Conservation (phyloP, 2,888 invertebrate genomes). For the Endomychus coccineus region DNA sequence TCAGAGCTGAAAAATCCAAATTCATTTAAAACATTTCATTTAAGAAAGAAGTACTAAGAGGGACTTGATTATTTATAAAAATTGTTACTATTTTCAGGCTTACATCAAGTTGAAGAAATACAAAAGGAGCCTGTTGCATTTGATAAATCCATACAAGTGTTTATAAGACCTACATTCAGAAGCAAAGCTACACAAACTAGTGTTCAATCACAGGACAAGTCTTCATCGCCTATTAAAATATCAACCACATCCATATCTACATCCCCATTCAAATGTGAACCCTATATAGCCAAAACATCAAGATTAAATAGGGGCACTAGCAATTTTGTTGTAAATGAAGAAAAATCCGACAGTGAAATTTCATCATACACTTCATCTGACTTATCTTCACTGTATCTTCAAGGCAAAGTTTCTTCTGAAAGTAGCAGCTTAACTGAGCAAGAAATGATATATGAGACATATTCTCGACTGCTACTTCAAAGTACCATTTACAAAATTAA, state of each 20-base stretch:
- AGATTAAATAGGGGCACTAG: constrained; percentile 8
- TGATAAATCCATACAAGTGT: constrained; percentile 13
- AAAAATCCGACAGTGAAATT: constrained; percentile 18
- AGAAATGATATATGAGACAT: constrained; percentile 14
- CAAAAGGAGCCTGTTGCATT: too few species aligned
- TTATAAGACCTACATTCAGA: constrained; percentile 12
- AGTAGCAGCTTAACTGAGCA: constrained; percentile 10
- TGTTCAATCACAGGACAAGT: constrained; percentile 6
- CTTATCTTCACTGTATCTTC: constrained; percentile 3
- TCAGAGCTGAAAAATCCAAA: too few species aligned
- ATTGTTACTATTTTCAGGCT: too few species aligned
- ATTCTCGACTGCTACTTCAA: constrained; percentile 12
- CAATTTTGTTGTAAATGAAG: constrained; percentile 13
- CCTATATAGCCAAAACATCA: constrained; percentile 7
- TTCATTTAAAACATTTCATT: too few species aligned
- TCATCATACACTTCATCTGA: constrained; percentile 10
- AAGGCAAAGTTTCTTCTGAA: constrained; percentile 11
- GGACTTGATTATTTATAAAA: too few species aligned
- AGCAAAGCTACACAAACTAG: constrained; percentile 12
- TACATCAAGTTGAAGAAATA: too few species aligned
- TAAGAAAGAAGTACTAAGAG: too few species aligned
- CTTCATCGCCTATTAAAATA: constrained; percentile 8
- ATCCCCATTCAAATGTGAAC: constrained; percentile 12
- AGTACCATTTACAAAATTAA: constrained; percentile 16
- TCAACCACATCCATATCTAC: constrained; percentile 8